Evolutionary conservation across 2,113 vertebrate genomes (phyloP).

Genomic region (Petaurus breviceps): DNA sequence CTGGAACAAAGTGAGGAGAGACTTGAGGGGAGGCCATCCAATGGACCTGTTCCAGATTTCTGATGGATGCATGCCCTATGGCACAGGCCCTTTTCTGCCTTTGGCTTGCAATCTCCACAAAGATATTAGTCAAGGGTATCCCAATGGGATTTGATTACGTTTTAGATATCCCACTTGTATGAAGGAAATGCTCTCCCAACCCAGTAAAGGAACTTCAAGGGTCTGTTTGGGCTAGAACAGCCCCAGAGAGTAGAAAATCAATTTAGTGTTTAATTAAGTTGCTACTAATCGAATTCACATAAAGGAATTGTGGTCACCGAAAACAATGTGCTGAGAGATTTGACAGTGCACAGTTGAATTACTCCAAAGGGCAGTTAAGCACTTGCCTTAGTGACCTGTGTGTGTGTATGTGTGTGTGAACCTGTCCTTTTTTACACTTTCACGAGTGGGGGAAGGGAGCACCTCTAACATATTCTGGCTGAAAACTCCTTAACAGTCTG

Average conservation of each 20-base stretch:
- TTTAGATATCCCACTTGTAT: slow-evolving; percentile 7
- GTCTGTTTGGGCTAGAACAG: slow-evolving; percentile 25
- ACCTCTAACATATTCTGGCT: no score
- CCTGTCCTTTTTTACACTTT: neutral
- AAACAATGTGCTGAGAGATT: neutral
- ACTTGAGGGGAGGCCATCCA: neutral
- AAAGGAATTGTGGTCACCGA: neutral
- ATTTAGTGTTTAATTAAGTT: slow-evolving; percentile 65
- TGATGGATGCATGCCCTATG: neutral
- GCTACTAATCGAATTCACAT: slow-evolving; percentile 47
- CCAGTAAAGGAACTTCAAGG: slow-evolving; percentile 21
- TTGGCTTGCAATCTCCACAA: neutral
- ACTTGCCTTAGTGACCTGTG: neutral
- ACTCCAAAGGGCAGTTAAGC: neutral
- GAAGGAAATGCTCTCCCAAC: slow-evolving; percentile 32
- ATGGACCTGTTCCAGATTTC: neutral
- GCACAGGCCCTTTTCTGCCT: neutral
- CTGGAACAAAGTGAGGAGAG: neutral
- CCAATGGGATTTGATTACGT: neutral
- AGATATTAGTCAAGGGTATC: neutral
- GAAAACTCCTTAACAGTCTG: neutral
- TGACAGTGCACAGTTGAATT: neutral
- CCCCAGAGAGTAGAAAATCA: slow-evolving; percentile 61
- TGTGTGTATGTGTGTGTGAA: no score
- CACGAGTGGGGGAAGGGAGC: neutral